phyloP scores from a whole-genome alignment of 1,140 invertebrate genomes.

The Macrostomum lignano region DNA sequence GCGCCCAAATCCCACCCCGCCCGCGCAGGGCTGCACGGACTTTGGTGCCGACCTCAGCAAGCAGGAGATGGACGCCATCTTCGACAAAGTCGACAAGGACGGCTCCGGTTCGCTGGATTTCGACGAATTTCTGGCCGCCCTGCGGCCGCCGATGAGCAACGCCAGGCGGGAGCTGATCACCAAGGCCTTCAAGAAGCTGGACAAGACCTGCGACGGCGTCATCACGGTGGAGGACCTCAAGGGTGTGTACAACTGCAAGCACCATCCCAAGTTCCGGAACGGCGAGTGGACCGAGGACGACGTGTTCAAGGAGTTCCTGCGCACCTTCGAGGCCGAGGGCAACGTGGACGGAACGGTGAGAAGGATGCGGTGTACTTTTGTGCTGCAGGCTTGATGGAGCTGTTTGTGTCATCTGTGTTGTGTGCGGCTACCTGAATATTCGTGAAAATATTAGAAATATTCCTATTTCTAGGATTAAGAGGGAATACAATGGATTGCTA shows the following conservation, averaged over 20 bases:
- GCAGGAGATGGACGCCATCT: conserved; percentile 37
- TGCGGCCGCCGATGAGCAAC: conserved; percentile 31
- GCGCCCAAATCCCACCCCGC: too few relatives aligned
- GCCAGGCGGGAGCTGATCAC: conserved; percentile 11
- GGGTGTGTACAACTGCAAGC: conserved; percentile 45
- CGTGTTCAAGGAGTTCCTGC: conserved; percentile 52
- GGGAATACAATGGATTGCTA: too few relatives aligned
- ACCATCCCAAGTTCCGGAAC: conserved; percentile 49
- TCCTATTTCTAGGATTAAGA: too few relatives aligned
- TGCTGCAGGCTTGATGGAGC: too few relatives aligned
- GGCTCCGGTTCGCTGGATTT: conserved; percentile 46
- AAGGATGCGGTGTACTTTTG: too few relatives aligned
- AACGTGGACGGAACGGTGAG: conserved; percentile 56
- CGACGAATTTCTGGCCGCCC: conserved; percentile 51
- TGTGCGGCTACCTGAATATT: too few relatives aligned
- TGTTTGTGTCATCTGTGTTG: too few relatives aligned
- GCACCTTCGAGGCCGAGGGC: conserved; percentile 51
- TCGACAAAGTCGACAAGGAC: conserved; percentile 46
- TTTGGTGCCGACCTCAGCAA: conserved; percentile 35
- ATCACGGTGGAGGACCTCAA: conserved; percentile 46
- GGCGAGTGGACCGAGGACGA: conserved; percentile 66
- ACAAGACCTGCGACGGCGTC: conserved; percentile 17
- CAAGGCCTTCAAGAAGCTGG: conserved; percentile 5
- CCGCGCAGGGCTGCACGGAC: conserved; percentile 45
- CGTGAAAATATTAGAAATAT: too few relatives aligned